Evolutionary conservation across 2,113 vertebrate species (phyloP), one percentile per base, ranked within the genome.

Genomic region (Elephas maximus): DNA sequence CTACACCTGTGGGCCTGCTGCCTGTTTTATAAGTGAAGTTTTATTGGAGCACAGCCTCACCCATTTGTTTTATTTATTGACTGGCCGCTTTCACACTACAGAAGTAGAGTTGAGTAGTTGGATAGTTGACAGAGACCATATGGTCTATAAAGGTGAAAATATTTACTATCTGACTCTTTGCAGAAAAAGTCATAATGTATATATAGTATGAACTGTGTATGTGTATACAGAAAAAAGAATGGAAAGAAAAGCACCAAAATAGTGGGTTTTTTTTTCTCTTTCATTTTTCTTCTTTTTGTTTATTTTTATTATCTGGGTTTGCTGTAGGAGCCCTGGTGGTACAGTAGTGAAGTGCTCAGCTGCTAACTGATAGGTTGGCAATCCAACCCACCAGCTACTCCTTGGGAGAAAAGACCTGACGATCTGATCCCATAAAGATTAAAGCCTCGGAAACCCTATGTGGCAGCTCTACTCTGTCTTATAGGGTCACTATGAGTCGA

Each of bases 211-310:
- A 26, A 80, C 11, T 93, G 20, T 91, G 23, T 94, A 18, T 9
- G 6, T 94, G 26, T 78, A 2, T 79, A 63, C 74, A 90, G 44
- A 73, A 91, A 91, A 62, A 94, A 96, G 48, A 91, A 21, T 65
- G 33, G 77, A 80, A 76, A 96, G 63, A 74, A 95, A 95, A 93
- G 69, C 33, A 91, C 79, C 23, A 53, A 84, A 90, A 62, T 94
- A 63, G 53, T 91, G 45, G 21, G 45, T 18, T 51, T 71, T 90
- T 93, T 48, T 63, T 37, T 62, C 28, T 74, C 63, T n/a, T 63
- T n/a, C 14, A 28, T 82, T 87, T 88, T 83, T 67, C 37, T 67
- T 33, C 41, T 17, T 85, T 81, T 88, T 78, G 30, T 77, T 69
- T 71, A 37, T 88, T 37, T 67, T 85, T 88, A 37, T 79, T 96